These are phyloP conservation scores for Coptodon bakossiorum DNA, from an alignment of 2,113 vertebrate species.

Conservation along the genomic window DNA sequence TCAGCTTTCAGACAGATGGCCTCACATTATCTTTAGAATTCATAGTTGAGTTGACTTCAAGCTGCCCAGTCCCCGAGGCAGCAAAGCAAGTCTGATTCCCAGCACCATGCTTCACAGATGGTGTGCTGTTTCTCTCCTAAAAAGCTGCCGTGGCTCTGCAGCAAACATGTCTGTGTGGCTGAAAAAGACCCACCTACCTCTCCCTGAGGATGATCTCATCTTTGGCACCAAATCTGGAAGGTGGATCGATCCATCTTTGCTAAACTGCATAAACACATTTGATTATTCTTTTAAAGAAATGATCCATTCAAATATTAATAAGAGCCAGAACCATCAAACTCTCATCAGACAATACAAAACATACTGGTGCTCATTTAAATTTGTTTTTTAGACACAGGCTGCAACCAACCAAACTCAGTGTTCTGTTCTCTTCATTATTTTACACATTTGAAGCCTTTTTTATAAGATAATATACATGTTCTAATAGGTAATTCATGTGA, in stretches of 20 bases:
- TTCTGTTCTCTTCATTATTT: not conserved
- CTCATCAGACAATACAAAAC: not conserved
- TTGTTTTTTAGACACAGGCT: not conserved
- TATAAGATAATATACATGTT: not conserved
- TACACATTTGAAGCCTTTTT: not conserved
- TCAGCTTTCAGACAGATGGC: not conserved
- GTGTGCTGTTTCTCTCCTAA: not conserved
- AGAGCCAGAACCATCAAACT: not conserved
- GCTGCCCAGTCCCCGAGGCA: not conserved
- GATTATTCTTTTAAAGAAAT: not conserved
- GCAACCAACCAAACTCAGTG: not conserved
- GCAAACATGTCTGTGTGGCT: not conserved
- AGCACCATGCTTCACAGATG: not conserved
- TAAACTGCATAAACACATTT: not conserved
- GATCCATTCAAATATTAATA: not conserved
- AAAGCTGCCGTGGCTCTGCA: not conserved
- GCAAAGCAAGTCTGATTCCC: not conserved
- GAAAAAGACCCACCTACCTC: not conserved
- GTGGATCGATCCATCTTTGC: not conserved
- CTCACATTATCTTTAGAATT: not conserved
- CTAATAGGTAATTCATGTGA: not conserved
- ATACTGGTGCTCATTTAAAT: accelerated
- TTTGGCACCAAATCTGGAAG: not conserved
- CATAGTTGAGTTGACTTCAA: not conserved
- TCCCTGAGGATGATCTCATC: not conserved